These are phyloP conservation scores for Miniopterus natalensis DNA, from an alignment of 2,113 vertebrate species.

Conservation along the genomic window DNA sequence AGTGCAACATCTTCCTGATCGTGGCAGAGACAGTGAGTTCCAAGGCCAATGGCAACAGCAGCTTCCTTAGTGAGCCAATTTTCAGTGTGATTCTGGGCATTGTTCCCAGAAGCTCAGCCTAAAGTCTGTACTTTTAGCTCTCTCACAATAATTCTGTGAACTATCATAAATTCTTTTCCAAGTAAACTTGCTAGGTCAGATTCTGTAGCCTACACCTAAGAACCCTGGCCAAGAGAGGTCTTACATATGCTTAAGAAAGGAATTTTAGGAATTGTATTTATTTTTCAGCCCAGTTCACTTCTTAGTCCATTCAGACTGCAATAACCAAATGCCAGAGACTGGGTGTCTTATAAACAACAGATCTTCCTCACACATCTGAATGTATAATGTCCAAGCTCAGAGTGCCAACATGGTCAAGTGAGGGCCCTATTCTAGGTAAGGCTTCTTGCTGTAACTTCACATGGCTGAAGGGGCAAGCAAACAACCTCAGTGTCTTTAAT, in stretches of 20 bases:
- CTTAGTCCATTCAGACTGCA: background rate
- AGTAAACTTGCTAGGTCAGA: constrained; percentile 79
- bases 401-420: background rate
- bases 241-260: background rate
- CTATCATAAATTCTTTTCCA: constrained; percentile 77
- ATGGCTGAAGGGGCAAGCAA: background rate
- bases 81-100: constrained; percentile 78
- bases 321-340: background rate
- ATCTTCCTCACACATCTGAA: background rate
- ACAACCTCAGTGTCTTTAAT: background rate
- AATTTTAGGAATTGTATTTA: background rate
- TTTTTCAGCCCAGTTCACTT: background rate
- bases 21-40: constrained; percentile 70
- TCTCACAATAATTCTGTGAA: constrained; percentile 79
- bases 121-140: constrained; percentile 77
- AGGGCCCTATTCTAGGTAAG: background rate
- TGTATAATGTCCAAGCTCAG: background rate
- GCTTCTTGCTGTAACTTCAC: background rate
- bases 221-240: background rate
- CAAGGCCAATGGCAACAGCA: constrained; percentile 71
- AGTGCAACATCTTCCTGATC: constrained; percentile 32
- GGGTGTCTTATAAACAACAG: background rate
- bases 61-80: constrained; percentile 72
- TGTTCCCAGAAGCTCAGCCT: constrained; percentile 80
- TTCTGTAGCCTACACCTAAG: constrained; percentile 65